Base-by-base conservation (phyloP, 2,113 vertebrate species). In the Actinemys pallida region DNA sequence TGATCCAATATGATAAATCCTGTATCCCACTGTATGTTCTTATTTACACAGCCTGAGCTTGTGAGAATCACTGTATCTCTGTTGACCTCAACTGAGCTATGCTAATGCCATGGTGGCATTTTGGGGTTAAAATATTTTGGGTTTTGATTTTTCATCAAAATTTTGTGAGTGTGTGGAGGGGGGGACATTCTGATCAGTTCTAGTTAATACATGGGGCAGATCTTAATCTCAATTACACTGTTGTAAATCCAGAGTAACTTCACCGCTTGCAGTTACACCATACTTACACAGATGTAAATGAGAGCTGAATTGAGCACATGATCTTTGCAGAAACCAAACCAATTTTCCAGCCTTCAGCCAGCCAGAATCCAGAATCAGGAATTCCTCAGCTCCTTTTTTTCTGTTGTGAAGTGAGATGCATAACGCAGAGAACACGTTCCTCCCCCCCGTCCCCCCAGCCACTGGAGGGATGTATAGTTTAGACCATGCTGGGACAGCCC, bases 401-500 rank as follows among this genome's bases (percentile, higher is more conserved):
- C 31, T 27, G 29, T 85, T 17, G 1, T 27, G 27, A 2, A 57
- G 81, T 3, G 45, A 52, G 39, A 29, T 4, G 31, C 2, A 1
- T 59, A 47, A 16, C 39, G 5, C 20, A 79, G 82, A 79, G 7
- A 78, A 25, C 19, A 20, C 69, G 72, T 76, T 24, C 52, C 13
- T 9, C n/a, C 80, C 2, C 5, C 49, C 10, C 3, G 5, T 4
- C 49, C 13, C 49, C 5, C 42, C 25, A 24, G 52, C 82, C 57
- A 81, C 16, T 19, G 7, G 7, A 82, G 94, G 31, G 83, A 39
- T 14, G 8, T 35, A 39, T 83, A 49, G 69, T 52, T 62, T 82
- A 90, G 27, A n/a, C 27, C 78, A 8, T 88, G 75, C n/a, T 90
- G 94, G 92, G 54, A 79, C 69, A 90, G 50, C 47, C 1, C 75